Evolutionary conservation across 2,797 vertebrate species (phyloP).

Genomic region (Thaleichthys pacificus): DNA sequence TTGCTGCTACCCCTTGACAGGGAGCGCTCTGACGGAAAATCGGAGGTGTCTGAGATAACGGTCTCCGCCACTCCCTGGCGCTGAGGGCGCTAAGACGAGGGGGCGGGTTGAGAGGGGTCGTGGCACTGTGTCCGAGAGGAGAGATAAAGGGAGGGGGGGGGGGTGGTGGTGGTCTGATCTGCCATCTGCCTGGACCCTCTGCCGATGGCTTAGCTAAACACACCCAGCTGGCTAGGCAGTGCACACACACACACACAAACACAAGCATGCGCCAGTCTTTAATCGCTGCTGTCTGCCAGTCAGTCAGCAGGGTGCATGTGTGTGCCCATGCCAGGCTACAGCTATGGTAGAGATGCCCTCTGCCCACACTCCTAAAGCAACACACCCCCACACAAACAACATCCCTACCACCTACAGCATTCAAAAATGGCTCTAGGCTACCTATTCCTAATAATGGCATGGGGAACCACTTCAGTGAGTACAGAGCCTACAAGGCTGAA

Average conservation of each 20-base stretch:
- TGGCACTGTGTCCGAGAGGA: neutral
- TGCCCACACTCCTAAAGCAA: neutral
- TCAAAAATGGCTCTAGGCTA: slow-evolving; percentile 14
- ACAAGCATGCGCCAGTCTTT: slow-evolving; percentile 28
- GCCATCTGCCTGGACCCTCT: slow-evolving; percentile 67
- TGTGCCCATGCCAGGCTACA: neutral
- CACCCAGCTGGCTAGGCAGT: neutral
- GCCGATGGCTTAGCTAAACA: slow-evolving; percentile 31
- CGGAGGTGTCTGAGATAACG: slow-evolving; percentile 40
- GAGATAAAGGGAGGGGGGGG: slow-evolving; percentile 20
- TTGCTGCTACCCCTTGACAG: slow-evolving; percentile 29
- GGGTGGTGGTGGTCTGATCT: slow-evolving; percentile 59
- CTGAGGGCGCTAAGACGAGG: neutral
- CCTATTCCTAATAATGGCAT: neutral
- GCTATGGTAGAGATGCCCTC: neutral
- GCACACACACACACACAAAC: slow-evolving; percentile 5
- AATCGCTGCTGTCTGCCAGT: slow-evolving; percentile 44
- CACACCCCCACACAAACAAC: neutral
- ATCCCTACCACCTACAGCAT: neutral
- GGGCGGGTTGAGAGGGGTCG: neutral
- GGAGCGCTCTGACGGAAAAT: slow-evolving; percentile 32
- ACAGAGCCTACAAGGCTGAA: slow-evolving; percentile 19
- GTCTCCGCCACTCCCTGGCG: slow-evolving; percentile 15
- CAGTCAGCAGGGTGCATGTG: slow-evolving; percentile 30
- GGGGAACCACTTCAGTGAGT: slow-evolving; percentile 2